Evolutionary conservation across 2,797 vertebrate species (phyloP), one percentile per base, ranked within the genome.

Genomic region (Scleropages formosus): DNA sequence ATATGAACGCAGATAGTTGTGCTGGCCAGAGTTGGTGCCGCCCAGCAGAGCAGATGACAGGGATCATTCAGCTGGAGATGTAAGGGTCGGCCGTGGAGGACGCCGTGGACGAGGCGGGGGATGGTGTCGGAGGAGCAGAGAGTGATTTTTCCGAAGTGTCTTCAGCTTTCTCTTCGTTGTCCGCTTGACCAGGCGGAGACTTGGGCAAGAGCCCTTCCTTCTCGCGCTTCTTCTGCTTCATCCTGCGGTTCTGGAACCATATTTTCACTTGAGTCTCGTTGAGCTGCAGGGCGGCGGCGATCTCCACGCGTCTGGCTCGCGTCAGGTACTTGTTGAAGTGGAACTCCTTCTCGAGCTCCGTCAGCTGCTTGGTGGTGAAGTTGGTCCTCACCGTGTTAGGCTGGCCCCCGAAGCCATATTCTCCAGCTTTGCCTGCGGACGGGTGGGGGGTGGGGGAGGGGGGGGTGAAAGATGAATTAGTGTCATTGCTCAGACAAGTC

Each of bases 311-410:
- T 71, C 98, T 91, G 11, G 98, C 97, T 0, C 98, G 88, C 0
- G 98, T 98, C 88, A 99, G 87, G 78, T 99, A 98, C 89, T 98
- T 99, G 91, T 98, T 99, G 91, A 98, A 99, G 88, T 99, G 98
- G 78, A 99, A 98, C 84, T 99, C 97, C 81, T 99, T 99, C 84
- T 99, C 97, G 84, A 99, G 87, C 84, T 99, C 97, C 0, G 98
- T 99, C 79, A 99, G 93, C 87, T 99, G 98, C 80, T 98, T 98
- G 70, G 97, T 99, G 83, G 94, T 98, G 85, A 99, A 99, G 88
- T 98, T 99, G 80, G 98, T 99, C 77, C 97, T 93, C 64, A 96
- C 96, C 0, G 94, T 95, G 83, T 95, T 98, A 77, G 96, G 94
- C 58, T 97, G 96, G 39, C 95, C 95, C 53, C 92, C 93, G 78